Base-by-base conservation (phyloP, 2,113 vertebrate genomes). In the Thalassarche chlororhynchos region DNA sequence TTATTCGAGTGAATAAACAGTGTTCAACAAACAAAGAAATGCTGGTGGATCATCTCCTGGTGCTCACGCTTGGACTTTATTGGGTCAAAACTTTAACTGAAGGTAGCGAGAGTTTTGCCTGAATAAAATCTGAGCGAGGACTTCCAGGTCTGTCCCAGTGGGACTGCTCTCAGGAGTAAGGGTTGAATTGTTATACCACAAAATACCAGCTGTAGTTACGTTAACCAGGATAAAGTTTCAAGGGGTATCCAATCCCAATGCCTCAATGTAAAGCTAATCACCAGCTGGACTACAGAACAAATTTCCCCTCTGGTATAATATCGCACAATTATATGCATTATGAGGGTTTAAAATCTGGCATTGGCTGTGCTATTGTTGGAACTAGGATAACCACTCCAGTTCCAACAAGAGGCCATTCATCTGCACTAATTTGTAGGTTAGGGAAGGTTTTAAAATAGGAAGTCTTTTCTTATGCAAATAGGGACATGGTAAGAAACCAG, bases 221-320 rank as follows among this genome's bases (percentile, higher is more conserved):
- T 97, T 97, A 96, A 94, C 94, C 88, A 79, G 91, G 94, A 96
- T 97, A 96, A 91, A 92, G 71, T 97, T 96, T 96, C 97, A 94
- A 93, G 94, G 94, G 94, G 89, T 97, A 97, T 97, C 90, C 96
- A 97, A 84, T 97, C 96, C 95, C 91, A 84, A 2, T 93, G 77
- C 91, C 93, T 97, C 89, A 85, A 96, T 28, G 87, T 97, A 97
- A 97, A 97, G 77, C 94, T 97, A 96, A 97, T 93, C 96, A 97
- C 97, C 97, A 97, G 96, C 95, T 97, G 97, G 94, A 92, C 92
- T 92, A 95, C 84, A 95, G 94, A 97, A 95, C 91, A 91, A 87
- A 95, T 97, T 97, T 97, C 97, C 97, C 95, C 96, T 96, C 95
- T 96, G 89, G 97, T 97, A 89, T 95, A 97, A 96, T 97, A 95